Percentiles rank a stretch among this genome's conserved stretches.
Conservation (phyloP, 53 echinoderm and acorn worm genomes). For the Paracentrotus lividus region DNA sequence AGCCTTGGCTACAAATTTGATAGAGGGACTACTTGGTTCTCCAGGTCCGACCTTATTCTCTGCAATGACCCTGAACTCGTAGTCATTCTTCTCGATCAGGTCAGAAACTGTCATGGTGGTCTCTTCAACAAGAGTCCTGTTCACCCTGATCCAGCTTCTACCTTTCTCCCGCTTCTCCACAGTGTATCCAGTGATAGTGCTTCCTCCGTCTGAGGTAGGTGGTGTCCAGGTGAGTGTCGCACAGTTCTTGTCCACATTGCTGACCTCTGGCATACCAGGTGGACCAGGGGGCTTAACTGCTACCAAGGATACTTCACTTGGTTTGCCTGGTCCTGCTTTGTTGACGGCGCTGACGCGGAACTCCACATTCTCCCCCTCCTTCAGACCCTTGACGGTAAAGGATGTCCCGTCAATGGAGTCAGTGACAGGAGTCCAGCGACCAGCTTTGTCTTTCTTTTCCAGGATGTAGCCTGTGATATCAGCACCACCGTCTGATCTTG, state of each 20-base stretch:
- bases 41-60: constrained; percentile 91
- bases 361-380: constrained; percentile 90
- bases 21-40: constrained; percentile 85
- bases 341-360: constrained; percentile 89
- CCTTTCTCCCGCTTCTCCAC: constrained; percentile 90
- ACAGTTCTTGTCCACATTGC: constrained; percentile 77
- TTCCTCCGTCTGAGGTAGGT: constrained; percentile 84
- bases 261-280: constrained; percentile 85
- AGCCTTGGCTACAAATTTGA: constrained; percentile 85
- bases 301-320: constrained; percentile 76
- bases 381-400: constrained; percentile 82
- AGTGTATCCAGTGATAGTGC: constrained; percentile 86
- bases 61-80: constrained; percentile 91
- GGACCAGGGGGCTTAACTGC: constrained; percentile 84
- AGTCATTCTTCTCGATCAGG: constrained; percentile 85
- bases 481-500: constrained; percentile 91
- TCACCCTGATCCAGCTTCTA: constrained; percentile 86
- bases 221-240: constrained; percentile 85
- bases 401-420: constrained; percentile 79
- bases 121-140: constrained; percentile 80
- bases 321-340: constrained; percentile 90
- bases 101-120: constrained; percentile 77
- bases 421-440: constrained; percentile 81
- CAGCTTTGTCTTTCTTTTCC: constrained; percentile 93
- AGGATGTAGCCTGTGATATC: constrained; percentile 86